phyloP scores from a whole-genome alignment of 2,797 vertebrate species.

The Echeneis naucrates region DNA sequence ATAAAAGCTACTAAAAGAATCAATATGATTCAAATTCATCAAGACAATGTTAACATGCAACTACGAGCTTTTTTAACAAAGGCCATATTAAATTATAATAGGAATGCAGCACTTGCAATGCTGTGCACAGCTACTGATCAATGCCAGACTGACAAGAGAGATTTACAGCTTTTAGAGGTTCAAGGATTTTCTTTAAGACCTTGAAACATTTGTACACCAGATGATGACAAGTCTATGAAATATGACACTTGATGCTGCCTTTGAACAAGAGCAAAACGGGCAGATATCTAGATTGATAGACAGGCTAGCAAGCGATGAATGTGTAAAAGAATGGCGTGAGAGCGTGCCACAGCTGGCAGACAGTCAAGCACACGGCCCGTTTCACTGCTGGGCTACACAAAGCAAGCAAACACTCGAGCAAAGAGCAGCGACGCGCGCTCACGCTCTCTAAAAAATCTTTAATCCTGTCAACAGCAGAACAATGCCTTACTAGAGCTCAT shows the following conservation, averaged over 20 bases:
- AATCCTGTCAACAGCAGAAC: conserved; percentile 81
- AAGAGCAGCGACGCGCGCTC: conserved; percentile 37
- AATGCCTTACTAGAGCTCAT: conserved; percentile 78
- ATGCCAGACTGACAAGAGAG: conserved; percentile 34
- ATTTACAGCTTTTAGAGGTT: conserved; percentile 52
- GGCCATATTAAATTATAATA: background rate
- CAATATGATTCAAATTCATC: background rate
- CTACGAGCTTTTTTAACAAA: background rate
- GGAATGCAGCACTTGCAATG: background rate
- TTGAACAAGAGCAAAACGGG: conserved; percentile 43
- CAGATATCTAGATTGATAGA: conserved; percentile 45
- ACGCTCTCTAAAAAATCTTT: conserved; percentile 73
- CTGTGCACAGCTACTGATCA: conserved; percentile 38
- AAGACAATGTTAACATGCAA: background rate
- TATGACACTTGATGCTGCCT: conserved; percentile 24
- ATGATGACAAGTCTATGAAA: conserved; percentile 47
- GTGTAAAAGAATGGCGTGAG: conserved; percentile 50
- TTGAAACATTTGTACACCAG: conserved; percentile 40
- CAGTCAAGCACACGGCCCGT: conserved; percentile 59
- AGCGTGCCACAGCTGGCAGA: conserved; percentile 66
- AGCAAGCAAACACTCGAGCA: conserved; percentile 67
- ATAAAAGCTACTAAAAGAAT: background rate
- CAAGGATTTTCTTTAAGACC: conserved; percentile 58
- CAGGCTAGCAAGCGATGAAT: conserved; percentile 57
- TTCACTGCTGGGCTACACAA: conserved; percentile 64